Evolutionary conservation across 1,140 invertebrate genomes (phyloP), one percentile per base, ranked within the genome.

Genomic region (Oscheius sp.): DNA sequence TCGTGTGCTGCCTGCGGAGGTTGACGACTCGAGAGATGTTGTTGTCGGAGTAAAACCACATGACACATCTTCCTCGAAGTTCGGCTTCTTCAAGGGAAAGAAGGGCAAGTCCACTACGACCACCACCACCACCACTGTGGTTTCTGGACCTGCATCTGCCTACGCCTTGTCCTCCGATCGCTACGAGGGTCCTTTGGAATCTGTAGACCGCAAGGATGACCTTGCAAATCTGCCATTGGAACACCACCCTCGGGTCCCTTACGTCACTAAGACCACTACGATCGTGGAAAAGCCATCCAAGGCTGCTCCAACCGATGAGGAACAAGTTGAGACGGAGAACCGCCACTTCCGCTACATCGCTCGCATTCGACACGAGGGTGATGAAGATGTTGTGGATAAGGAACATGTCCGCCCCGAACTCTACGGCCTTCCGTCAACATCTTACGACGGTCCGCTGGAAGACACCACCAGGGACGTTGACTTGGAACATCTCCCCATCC

Each of bases 341-440:
- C 49, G 49, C 18, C 15, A 15, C 2, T 61, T 31, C 87, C 75
- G 85, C 84, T 36, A 84, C 82, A 10, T 82, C 63, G 61, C 58
- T 46, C 65, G 69, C 69, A 49, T 70, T 46, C 67, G 76, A 58
- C 65, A 77, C 52, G 28, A 49, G 32, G 63, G 80, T 67, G 68
- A 52, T 42, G 65, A 82, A 74, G 61, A 80, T 69, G 64, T 74
- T 59, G 58, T 62, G 36, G 31, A 35, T 26, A 28, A 49, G 26
- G n/a, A 29, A 26, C 55, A n/a, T 26, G 15, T 59, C 55, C 15
- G 26, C 0, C 20, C 70, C 4, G 34, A 71, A n/a, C 26, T n/a
- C 34, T 73, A 73, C 46, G n/a, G n/a, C 10, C 3, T 62, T 89
- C 89, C 81, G 46, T 20, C 45, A 23, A 67, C 36, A 3, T 32